Evolutionary conservation across 2,888 invertebrate genomes (phyloP).

Genomic region (Drosophila borealis): DNA sequence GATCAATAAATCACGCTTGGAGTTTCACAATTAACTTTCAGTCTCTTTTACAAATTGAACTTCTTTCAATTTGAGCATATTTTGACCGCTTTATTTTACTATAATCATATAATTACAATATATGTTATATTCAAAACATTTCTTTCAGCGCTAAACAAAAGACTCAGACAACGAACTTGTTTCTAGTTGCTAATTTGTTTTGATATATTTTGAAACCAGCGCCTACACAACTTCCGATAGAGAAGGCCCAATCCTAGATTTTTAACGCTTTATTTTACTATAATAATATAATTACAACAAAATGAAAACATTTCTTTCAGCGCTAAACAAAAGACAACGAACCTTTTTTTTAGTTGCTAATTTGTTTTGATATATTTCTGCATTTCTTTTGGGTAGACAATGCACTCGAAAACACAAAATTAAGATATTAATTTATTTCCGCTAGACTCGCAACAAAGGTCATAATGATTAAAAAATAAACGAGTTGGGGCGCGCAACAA

Average conservation of each 20-base stretch:
- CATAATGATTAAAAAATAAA: slow-evolving; percentile 27
- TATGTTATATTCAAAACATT: neutral
- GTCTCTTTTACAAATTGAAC: neutral
- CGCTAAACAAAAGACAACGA: slow-evolving; percentile 57
- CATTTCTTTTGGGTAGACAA: slow-evolving; percentile 2
- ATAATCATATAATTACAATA: neutral
- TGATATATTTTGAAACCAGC: too few species aligned
- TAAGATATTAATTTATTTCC: slow-evolving; percentile 55
- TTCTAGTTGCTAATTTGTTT: neutral
- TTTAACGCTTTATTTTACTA: neutral
- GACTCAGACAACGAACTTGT: slow-evolving; percentile 63
- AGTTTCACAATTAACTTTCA: slow-evolving; percentile 5
- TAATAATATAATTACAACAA: neutral
- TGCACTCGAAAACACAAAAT: slow-evolving; percentile 18
- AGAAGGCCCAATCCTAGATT: neutral
- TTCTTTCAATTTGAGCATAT: slow-evolving; percentile 5
- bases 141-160: slow-evolving; percentile 43
- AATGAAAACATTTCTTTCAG: slow-evolving; percentile 5
- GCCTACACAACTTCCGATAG: too few species aligned
- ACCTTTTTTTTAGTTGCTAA: slow-evolving; percentile 33
- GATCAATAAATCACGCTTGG: neutral
- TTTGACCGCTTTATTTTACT: slow-evolving; percentile 1
- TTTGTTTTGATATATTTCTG: too few species aligned
- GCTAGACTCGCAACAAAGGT: slow-evolving; percentile 58
- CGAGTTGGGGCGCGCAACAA: slow-evolving; percentile 19